Evolutionary conservation across 2,797 vertebrate genomes (phyloP).

Genomic region (Melanogrammus aeglefinus): DNA sequence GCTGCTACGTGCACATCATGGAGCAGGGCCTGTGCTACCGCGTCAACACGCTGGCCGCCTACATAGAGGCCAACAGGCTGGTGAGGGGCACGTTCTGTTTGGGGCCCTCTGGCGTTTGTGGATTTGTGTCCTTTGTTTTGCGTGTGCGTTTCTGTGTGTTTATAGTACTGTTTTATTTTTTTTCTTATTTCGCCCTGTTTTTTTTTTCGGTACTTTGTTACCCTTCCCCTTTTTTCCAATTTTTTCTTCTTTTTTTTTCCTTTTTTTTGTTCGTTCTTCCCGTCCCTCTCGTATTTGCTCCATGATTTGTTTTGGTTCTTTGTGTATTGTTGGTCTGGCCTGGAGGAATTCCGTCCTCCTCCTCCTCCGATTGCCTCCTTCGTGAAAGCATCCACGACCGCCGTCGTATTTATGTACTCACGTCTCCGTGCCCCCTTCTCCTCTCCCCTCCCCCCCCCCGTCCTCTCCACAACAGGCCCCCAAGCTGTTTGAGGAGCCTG

Average conservation of each 20-base stretch:
- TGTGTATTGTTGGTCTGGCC: neutral
- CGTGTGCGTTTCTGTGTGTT: neutral
- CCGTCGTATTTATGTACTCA: neutral
- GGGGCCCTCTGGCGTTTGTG: neutral
- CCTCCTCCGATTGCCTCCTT: too few relatives aligned
- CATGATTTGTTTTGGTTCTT: neutral
- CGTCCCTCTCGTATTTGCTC: neutral
- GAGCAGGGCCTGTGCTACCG: slow-evolving; percentile 90
- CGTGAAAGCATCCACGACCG: neutral
- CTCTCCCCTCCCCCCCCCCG: too few relatives aligned
- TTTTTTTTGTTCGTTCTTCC: neutral
- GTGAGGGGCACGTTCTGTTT: slow-evolving; percentile 57
- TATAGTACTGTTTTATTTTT: too few relatives aligned
- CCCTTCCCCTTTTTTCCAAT: neutral
- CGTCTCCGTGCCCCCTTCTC: neutral
- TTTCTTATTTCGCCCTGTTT: too few relatives aligned
- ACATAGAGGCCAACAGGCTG: slow-evolving; percentile 94
- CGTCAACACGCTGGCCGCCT: slow-evolving; percentile 89
- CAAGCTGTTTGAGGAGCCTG: slow-evolving; percentile 86
- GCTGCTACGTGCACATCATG: slow-evolving; percentile 95
- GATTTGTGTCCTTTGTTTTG: neutral
- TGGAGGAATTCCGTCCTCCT: neutral
- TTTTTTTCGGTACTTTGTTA: neutral
- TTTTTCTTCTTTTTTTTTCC: neutral
- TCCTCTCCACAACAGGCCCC: slow-evolving; percentile 73